Conservation (phyloP, 2,797 vertebrate genomes). For the Basileuterus tristriatus region DNA sequence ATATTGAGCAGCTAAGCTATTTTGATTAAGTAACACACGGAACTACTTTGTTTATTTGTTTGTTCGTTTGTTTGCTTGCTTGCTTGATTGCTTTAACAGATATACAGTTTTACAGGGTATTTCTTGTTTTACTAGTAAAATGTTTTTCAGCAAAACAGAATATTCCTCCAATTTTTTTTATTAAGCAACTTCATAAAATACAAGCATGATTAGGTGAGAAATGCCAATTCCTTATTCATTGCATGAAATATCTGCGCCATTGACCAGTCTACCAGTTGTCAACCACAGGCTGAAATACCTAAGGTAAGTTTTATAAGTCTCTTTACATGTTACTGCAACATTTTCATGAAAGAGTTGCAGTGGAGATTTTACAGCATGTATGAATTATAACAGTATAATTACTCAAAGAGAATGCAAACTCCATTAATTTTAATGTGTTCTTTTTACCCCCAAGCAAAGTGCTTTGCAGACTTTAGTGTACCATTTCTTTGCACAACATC, state of each 20-base stretch:
- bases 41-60: background rate
- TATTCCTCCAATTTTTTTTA: background rate
- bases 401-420: background rate
- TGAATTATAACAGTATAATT: background rate
- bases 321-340: background rate
- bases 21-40: background rate
- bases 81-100: background rate
- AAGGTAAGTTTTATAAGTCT: background rate
- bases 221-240: background rate
- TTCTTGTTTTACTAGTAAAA: background rate
- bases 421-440: background rate
- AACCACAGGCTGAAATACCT: background rate
- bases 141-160: background rate
- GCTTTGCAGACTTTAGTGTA: background rate
- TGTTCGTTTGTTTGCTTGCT: background rate
- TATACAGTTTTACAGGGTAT: background rate
- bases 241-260: background rate
- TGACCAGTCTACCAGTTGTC: fast-evolving
- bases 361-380: background rate
- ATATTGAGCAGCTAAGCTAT: background rate
- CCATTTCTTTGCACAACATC: background rate
- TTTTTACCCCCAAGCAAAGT: background rate
- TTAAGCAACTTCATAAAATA: background rate
- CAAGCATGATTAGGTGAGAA: background rate
- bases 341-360: background rate